Evolutionary conservation across 2,797 vertebrate species (phyloP), one percentile per base, ranked within the genome.

Genomic region (Strix occidentalis): DNA sequence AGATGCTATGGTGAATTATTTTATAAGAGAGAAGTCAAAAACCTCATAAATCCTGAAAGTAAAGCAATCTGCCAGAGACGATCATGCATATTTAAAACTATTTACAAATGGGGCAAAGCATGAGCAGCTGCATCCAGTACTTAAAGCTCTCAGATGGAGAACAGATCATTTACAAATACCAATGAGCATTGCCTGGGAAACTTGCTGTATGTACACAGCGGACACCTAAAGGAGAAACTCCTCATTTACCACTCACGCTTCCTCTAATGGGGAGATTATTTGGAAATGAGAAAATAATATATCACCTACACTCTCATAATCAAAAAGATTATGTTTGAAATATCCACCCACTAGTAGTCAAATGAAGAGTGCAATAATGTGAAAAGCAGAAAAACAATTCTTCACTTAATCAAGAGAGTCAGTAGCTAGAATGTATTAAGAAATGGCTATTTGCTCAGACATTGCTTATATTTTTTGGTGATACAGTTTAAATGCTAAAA

Each of bases 41-140:
- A 87, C 4, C 13, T 48, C 35, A 48, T 53, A 80, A 92, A 95
- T 96, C 48, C 48, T 92, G 8, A 37, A 91, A 78, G 90, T 48
- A 89, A 91, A 95, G 85, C 78, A 92, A 84, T 91, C 57, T 95
- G 17, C 77, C 77, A 86, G 17, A 87, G 43, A 95, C 84, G 70
- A 91, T 96, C 70, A 95, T 93, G 77, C 85, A 87, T 85, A 95
- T 96, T 96, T 91, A 95, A 97, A 96, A 90, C 60, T 93, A 94
- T 95, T 96, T 94, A 95, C 89, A 96, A 84, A 88, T 96, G 45
- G 89, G 63, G 80, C 80, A 53, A 95, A 87, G 87, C 53, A 29
- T 3, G 61, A 96, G 90, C 79, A 97, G 72, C 61, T 97, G 93
- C 92, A 81, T 65, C 57, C 80, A 93, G 54, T 91, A 95, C 92